Evolutionary conservation across 2,113 vertebrate genomes (phyloP), one percentile per base, ranked within the genome.

Genomic region (Perognathus longimembris): DNA sequence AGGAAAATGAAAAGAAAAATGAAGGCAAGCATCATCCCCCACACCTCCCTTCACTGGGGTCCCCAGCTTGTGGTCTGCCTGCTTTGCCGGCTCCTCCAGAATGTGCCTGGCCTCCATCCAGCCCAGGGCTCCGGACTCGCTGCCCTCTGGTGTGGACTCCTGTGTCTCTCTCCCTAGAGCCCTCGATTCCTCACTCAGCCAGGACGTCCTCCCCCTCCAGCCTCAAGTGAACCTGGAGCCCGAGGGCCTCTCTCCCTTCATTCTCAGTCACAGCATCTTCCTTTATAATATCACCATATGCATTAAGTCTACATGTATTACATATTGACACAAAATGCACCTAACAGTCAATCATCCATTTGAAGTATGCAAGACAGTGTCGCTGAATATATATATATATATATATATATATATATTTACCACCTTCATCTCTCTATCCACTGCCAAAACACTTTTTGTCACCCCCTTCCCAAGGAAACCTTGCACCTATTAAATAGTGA

Each of bases 61-160:
- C 38, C 18, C 38, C 61, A 11, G 6, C 17, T n/a, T 32, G 30
- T 42, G 2, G 57, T 21, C n/a, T 4, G 11, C 18, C 18, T 1
- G 14, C n/a, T 24, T 64, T 0, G 0, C 14, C 15, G 11, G 67
- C 4, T 21, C 17, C 3, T 18, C 22, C 22, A 75, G 26, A 4
- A 26, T 4, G 24, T 54, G 28, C 69, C 42, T 36, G 26, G 59
- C 91, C 40, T 57, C 36, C 11, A 30, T 21, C 88, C 59, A 38
- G 21, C 32, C 54, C 6, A 12, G 45, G 20, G 5, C 34, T 45
- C 40, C 42, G 15, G 7, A 36, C 61, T 76, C 30, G 6, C 28
- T 28, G 57, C 34, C 45, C 40, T 74, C 69, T 3, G 20, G 17
- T 30, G 17, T 3, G 7, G 14, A n/a, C 3, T 7, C 21, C n/a